Evolutionary conservation across 1,140 invertebrate species (phyloP).

Genomic region (Zaprionus camerounensis): DNA sequence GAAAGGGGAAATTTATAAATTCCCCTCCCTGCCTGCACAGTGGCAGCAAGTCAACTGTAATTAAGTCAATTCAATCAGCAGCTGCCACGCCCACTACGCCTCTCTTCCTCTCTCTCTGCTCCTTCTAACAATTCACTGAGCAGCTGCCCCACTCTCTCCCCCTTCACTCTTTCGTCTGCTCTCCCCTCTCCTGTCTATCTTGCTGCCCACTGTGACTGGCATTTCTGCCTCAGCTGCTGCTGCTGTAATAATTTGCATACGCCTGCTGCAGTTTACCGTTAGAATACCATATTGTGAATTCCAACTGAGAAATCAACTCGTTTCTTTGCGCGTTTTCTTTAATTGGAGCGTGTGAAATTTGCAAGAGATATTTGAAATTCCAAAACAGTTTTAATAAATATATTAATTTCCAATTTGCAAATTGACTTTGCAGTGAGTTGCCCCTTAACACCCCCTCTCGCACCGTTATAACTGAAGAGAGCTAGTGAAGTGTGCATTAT

Average conservation of each 20-base stretch:
- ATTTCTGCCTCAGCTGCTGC: background rate
- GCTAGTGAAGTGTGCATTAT: no score
- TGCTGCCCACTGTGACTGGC: background rate
- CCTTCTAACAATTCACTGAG: no score
- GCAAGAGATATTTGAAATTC: background rate
- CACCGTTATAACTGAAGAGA: no score
- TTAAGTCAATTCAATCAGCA: constrained; percentile 55
- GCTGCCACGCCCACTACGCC: background rate
- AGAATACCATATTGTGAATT: background rate
- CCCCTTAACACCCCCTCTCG: no score
- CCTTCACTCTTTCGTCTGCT: no score
- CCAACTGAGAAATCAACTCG: background rate
- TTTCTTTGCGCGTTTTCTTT: background rate
- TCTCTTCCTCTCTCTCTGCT: no score
- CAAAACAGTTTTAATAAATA: no score
- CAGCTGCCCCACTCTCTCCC: no score
- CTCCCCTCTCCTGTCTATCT: no score
- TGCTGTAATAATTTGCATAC: background rate
- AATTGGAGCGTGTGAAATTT: background rate
- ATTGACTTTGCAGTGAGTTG: no score
- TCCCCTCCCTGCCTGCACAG: background rate
- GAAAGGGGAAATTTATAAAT: no score
- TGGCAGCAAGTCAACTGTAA: constrained; percentile 34
- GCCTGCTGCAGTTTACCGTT: constrained; percentile 1
- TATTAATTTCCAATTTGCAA: no score